These are phyloP conservation scores for Hyalella azteca DNA, from an alignment of 2,888 invertebrate genomes.

Conservation along the genomic window DNA sequence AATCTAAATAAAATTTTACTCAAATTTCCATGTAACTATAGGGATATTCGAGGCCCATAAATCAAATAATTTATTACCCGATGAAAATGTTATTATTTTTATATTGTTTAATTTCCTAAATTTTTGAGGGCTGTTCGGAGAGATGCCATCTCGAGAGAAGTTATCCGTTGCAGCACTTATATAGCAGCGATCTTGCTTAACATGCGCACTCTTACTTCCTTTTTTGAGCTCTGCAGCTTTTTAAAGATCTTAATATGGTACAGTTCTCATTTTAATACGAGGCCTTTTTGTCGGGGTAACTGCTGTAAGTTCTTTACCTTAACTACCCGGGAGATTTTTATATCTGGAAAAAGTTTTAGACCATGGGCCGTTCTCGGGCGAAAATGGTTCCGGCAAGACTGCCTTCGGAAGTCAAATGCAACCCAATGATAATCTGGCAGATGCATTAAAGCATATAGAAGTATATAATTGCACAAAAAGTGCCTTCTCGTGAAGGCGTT, in stretches of 20 bases:
- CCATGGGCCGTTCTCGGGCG: neutral
- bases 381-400: constrained; percentile 19
- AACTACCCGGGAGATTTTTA: neutral
- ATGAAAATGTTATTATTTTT: too few relatives aligned
- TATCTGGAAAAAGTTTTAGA: constrained; percentile 4
- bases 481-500: neutral
- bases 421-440: neutral
- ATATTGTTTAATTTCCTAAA: too few relatives aligned
- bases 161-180: too few relatives aligned
- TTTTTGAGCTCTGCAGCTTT: constrained; percentile 6
- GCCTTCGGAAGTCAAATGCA: neutral
- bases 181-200: constrained; percentile 7
- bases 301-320: constrained; percentile 35
- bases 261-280: constrained; percentile 30
- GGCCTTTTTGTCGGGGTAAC: constrained; percentile 16
- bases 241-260: constrained; percentile 2
- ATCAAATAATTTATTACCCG: too few relatives aligned
- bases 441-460: neutral
- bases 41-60: too few relatives aligned
- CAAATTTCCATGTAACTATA: too few relatives aligned
- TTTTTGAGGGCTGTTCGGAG: too few relatives aligned
- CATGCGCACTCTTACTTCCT: constrained; percentile 29
- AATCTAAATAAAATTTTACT: too few relatives aligned
- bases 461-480: neutral
- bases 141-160: too few relatives aligned